Evolutionary conservation across 2,888 invertebrate species (phyloP), one percentile per base, ranked within the genome.

Genomic region (Lomographa bimaculata): DNA sequence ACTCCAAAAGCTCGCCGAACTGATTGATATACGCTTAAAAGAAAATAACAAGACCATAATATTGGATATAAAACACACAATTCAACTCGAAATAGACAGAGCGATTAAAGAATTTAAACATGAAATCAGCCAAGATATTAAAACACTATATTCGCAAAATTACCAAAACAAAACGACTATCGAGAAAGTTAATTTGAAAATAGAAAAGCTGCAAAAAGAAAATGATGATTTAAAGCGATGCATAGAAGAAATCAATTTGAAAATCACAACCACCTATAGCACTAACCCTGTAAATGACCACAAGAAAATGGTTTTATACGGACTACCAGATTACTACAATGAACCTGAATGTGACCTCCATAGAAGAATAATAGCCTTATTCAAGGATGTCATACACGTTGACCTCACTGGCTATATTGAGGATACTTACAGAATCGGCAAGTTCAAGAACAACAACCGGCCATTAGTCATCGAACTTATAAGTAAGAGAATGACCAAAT

Each of bases 401-500:
- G 19, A 19, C n/a, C 19, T 19, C n/a, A 19, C 19, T 19, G 19
- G 14, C 14, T 14, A 14, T 14, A 14, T 14, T 14, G 14, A 14
- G 7, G 24, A 24, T 5, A 24, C 9, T 7, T 10, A 24, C 5
- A 2, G 24, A 11, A 9, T 24, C n/a, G 24, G 24, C 5, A 9
- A 24, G 8, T n/a, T 2, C 10, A 24, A 8, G 8, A 24, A 24
- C 8, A 3, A 9, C 8, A 24, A 24, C 24, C 24, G 24, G 5
- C 24, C 24, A 2, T 8, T 24, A 10, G 10, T 24, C 2, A 3
- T 24, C 2, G 24, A 24, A 6, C 9, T 24, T 6, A 4, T 24
- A 24, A 24, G 24, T 5, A 24, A 24, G 5, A 9, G 24, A 5
- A 24, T 24, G 24, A 8, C 8, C 2, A 24, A 24, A 10, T 24